Evolutionary conservation across 2,888 invertebrate genomes (phyloP), one percentile per base, ranked within the genome.

Genomic region (Sphaerophoria rueppellii): DNA sequence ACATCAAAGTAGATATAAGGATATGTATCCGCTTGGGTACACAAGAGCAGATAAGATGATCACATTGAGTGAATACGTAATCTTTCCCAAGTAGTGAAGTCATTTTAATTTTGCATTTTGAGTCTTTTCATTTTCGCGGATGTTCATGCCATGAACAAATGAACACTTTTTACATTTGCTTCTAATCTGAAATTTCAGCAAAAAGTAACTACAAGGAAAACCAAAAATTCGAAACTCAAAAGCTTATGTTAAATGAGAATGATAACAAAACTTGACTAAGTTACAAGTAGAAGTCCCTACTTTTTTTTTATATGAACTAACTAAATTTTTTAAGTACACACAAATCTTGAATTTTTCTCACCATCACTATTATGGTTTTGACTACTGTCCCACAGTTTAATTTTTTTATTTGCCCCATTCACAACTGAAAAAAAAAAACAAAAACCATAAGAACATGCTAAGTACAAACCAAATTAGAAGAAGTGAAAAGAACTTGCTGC

Each of bases 1-100:
- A 82, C 82, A 82, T 79, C 82, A 85, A 85, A 85, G 81, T 60
- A 67, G 52, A 67, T 52, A 61, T 48, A 76, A 73, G 52, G 70
- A 76, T 76, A 85, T 69, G 65, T 83, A 76, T 83, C 80, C 75
- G 80, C 61, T 72, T 61, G 72, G 61, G 71, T 67, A 80, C 71
- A 24, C 43, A 58, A 37, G 55, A 52, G 55, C 48, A 61, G 70
- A 43, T 52, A 67, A 80, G 71, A 80, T 55, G 75, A 69, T 75
- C 69, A 48, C 72, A 60, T 75, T 67, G 48, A 40, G 46, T 24
- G 80, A 75, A 83, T 75, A 80, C 83, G 50, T 75, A 76, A 83
- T 80, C 61, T 63, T 57, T 12, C 24, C 11, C 37, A 34, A 48
- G 34, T 48, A 50, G 12, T 55, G 43, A 11, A 32, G 34, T 50